These are phyloP conservation scores for Lepisosteus oculatus DNA, from an alignment of 2,113 vertebrate species.

Conservation along the genomic window DNA sequence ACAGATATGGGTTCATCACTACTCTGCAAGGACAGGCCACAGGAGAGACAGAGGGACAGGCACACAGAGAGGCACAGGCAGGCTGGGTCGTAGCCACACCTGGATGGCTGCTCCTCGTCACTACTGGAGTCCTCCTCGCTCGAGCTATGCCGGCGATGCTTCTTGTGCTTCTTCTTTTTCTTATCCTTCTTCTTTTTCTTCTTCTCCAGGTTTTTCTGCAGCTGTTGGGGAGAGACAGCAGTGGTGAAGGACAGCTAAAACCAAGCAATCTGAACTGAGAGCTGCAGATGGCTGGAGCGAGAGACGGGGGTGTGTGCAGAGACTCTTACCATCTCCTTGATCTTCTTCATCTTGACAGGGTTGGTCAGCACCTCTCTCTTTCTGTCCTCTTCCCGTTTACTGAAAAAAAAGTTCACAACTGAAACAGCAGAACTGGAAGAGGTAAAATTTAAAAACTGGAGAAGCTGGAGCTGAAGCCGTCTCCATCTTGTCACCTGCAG, in stretches of 20 bases:
- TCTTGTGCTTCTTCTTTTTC: slow-evolving; percentile 75
- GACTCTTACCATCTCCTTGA: slow-evolving; percentile 83
- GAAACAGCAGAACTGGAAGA: not conserved
- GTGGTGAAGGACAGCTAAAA: not conserved
- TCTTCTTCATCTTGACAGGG: slow-evolving; percentile 97
- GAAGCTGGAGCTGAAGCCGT: too few species aligned
- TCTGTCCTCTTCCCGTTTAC: slow-evolving; percentile 92
- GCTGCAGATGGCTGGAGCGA: not conserved
- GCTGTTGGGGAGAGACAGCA: slow-evolving; percentile 49
- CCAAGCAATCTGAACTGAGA: not conserved
- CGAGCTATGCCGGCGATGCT: slow-evolving; percentile 64
- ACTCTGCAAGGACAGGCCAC: not conserved
- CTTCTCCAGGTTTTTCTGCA: slow-evolving; percentile 86
- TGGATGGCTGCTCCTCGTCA: slow-evolving; percentile 61
- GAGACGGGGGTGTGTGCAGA: not conserved
- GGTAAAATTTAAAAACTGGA: too few species aligned
- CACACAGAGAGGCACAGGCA: not conserved
- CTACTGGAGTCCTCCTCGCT: slow-evolving; percentile 60
- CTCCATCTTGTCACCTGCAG: too few species aligned
- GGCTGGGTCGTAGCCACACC: slow-evolving; percentile 25
- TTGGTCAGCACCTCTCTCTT: slow-evolving; percentile 92
- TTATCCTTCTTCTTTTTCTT: slow-evolving; percentile 77
- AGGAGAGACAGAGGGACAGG: not conserved
- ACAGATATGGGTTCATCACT: slow-evolving; percentile 14
- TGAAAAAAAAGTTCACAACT: slow-evolving; percentile 41